Conservation (phyloP, 2,888 invertebrate species). For the Amblyjoppa fuscipennis region DNA sequence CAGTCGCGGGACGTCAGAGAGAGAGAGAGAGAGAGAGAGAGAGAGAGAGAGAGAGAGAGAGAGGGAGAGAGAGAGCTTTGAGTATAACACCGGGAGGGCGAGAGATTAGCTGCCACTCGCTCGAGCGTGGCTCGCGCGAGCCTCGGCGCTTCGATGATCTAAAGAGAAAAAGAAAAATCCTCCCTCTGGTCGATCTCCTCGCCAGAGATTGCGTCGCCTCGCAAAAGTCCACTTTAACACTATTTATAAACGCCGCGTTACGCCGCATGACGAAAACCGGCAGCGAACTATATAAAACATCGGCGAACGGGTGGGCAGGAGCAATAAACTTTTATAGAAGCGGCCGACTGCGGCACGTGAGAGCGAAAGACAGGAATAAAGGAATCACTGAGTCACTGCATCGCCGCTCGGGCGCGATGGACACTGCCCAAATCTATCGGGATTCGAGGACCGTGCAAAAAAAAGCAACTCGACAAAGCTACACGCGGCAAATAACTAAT, state of each 20-base stretch:
- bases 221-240: slow-evolving; percentile 36
- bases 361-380: neutral
- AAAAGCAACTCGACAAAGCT: neutral
- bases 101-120: slow-evolving; percentile 29
- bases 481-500: no score
- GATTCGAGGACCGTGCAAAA: neutral
- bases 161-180: slow-evolving; percentile 28
- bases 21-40: slow-evolving; percentile 29
- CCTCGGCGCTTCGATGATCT: neutral
- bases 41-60: slow-evolving; percentile 24
- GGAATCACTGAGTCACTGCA: neutral
- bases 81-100: slow-evolving; percentile 16
- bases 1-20: slow-evolving; percentile 4
- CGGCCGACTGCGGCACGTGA: slow-evolving; percentile 5
- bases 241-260: slow-evolving; percentile 58
- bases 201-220: slow-evolving; percentile 40
- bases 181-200: neutral
- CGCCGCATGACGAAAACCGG: slow-evolving; percentile 17
- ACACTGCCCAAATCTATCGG: neutral
- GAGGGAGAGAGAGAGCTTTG: slow-evolving; percentile 13
- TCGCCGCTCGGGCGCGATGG: neutral
- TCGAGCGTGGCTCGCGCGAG: slow-evolving; percentile 16
- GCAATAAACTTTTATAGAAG: slow-evolving; percentile 8
- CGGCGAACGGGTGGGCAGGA: slow-evolving; percentile 2
- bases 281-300: slow-evolving; percentile 23